Evolutionary conservation across 2,113 vertebrate genomes (phyloP).

Genomic region (Microcebus tavaratra): DNA sequence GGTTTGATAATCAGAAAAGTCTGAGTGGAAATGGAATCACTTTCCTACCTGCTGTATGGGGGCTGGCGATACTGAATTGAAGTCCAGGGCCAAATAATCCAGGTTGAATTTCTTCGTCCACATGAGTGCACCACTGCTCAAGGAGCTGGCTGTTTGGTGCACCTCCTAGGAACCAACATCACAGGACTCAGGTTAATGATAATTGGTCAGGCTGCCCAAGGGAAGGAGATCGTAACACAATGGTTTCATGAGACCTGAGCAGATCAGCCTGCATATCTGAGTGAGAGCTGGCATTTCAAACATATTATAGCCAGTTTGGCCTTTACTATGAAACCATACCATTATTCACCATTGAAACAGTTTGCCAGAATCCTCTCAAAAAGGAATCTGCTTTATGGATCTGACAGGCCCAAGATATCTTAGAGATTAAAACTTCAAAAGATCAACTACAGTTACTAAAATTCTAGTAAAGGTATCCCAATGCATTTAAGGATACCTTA

Average conservation of each 20-base stretch:
- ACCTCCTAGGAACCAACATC: constrained; percentile 83
- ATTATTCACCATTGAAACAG: not conserved
- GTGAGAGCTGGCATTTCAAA: not conserved
- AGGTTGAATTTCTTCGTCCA: constrained; percentile 91
- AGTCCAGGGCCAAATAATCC: constrained; percentile 97
- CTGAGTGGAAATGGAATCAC: not conserved
- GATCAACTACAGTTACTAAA: not conserved
- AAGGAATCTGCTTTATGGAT: not conserved
- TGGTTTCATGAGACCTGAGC: not conserved
- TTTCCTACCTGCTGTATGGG: constrained; percentile 93
- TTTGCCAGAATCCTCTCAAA: not conserved
- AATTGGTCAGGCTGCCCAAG: not conserved
- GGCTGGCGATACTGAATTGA: constrained; percentile 93
- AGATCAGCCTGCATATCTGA: not conserved
- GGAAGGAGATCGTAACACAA: not conserved
- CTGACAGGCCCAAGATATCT: not conserved
- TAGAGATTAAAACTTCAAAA: not conserved
- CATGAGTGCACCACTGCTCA: constrained; percentile 84
- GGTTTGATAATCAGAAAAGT: not conserved
- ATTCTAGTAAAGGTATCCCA: not conserved
- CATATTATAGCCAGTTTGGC: not conserved
- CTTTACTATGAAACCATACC: not conserved
- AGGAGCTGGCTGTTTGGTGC: constrained; percentile 81
- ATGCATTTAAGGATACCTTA: not conserved
- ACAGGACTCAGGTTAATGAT: constrained; percentile 8